These are phyloP conservation scores for Monochamus alternatus DNA, from an alignment of 2,888 invertebrate genomes.

Conservation along the genomic window DNA sequence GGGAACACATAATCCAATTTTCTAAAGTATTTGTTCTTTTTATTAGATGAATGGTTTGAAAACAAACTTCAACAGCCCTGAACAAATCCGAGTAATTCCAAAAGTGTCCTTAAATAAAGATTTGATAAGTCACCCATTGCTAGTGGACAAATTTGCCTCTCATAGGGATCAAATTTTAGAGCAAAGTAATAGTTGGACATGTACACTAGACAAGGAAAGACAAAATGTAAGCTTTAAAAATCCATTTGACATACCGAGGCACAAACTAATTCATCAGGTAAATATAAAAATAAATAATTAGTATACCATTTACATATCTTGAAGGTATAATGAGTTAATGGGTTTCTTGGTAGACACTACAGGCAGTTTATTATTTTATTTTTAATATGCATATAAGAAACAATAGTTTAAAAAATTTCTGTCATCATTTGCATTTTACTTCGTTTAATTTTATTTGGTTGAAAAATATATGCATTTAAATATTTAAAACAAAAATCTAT, in stretches of 20 bases:
- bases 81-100: conserved; percentile 72
- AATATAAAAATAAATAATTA: conserved; percentile 26
- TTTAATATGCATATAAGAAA: too few species aligned
- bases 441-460: too few species aligned
- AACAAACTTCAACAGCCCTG: conserved; percentile 61
- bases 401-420: too few species aligned
- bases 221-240: conserved; percentile 87
- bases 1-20: neutral
- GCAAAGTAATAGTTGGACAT: conserved; percentile 84
- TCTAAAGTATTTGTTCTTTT: conserved; percentile 12
- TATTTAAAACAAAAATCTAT: too few species aligned
- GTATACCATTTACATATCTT: neutral
- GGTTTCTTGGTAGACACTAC: too few species aligned
- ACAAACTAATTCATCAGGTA: conserved; percentile 90
- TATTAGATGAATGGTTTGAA: conserved; percentile 56
- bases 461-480: too few species aligned
- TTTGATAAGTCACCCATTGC: conserved; percentile 84
- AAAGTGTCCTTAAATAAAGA: conserved; percentile 82
- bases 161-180: conserved; percentile 90
- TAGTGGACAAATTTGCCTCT: conserved; percentile 87
- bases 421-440: too few species aligned
- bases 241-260: conserved; percentile 95
- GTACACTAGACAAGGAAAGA: conserved; percentile 72
- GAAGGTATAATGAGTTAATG: too few species aligned
- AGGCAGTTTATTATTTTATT: too few species aligned